phyloP scores from a whole-genome alignment of 1,140 invertebrate species.

The Parapsyche elsis region DNA sequence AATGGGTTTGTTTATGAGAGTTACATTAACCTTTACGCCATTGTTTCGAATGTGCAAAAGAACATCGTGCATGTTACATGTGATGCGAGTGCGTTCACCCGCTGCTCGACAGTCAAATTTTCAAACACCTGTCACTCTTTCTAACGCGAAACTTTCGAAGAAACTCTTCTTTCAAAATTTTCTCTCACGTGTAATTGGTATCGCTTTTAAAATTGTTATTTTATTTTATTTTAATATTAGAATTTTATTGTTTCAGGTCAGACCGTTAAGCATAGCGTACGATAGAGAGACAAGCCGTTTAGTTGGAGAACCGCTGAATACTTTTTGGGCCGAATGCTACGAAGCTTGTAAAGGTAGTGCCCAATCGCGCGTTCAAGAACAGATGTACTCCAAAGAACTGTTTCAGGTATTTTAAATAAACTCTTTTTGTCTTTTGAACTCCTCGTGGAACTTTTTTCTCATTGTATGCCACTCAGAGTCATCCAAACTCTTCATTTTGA shows the following conservation, averaged over 20 bases:
- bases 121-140: not conserved
- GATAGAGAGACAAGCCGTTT: conserved; percentile 63
- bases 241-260: conserved; percentile 60
- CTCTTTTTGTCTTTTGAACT: too few species aligned
- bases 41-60: too few species aligned
- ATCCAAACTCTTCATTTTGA: too few species aligned
- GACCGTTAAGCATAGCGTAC: conserved; percentile 64
- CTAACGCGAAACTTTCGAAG: not conserved
- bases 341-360: conserved; percentile 70
- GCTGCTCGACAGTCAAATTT: not conserved
- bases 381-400: conserved; percentile 69
- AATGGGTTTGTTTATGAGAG: too few species aligned
- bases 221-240: conserved; percentile 34
- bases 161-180: not conserved
- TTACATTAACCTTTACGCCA: too few species aligned
- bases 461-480: too few species aligned
- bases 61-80: too few species aligned
- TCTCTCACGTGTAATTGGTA: not conserved
- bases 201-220: not conserved
- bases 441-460: too few species aligned
- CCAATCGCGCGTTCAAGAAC: conserved; percentile 69
- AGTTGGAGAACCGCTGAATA: conserved; percentile 69
- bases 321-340: conserved; percentile 71
- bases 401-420: conserved; percentile 67
- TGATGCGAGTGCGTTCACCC: not conserved